Base-by-base conservation (phyloP, 1,140 invertebrate genomes). In the Patella vulgata region DNA sequence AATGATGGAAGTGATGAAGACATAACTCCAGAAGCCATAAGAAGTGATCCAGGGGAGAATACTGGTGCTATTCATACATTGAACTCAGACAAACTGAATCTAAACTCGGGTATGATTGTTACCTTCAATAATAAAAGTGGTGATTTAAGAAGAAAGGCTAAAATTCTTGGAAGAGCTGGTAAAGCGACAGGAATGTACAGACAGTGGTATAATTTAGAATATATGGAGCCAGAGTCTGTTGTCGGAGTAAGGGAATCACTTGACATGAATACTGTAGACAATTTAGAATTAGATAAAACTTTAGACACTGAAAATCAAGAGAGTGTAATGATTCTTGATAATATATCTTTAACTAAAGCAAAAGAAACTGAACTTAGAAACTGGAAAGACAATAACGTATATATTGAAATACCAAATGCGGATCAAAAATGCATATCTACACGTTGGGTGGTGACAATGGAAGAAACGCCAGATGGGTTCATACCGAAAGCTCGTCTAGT, bases 161-260 rank as follows among this genome's bases (percentile, higher is more conserved):
- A 48, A 43, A 56, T 68, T 19, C 23, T 55, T 31, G 55, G 66
- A 17, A 33, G 65, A 31, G 65, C 54, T 36, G 60, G 65, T 12
- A 68, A 63, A 43, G 65, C 60, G 3, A 59, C 55, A 27, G 55
- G 55, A 21, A 51, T 40, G 36, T 39, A 65, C 27, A 60, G 30
- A 47, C 40, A 59, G 25, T 60, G 50, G 23, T 58, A 40, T 23
- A 52, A 53, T 60, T 39, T 46, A 5, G n/a, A 31, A 48, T 60
- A 53, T 33, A 9, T 27, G 30, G 23, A n/a, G 2, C 51, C 9
- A 17, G 27, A 21, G 19, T 19, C 50, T 42, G 6, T 55, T 1
- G 57, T 46, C 30, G 56, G 14, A 39, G 54, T 28, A 40, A 40
- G 59, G 39, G 47, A 33, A 25, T 58, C 48, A 33, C 47, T 63